These are phyloP conservation scores for Camponotus vicinus DNA, from an alignment of 1,140 invertebrate species.

Conservation along the genomic window DNA sequence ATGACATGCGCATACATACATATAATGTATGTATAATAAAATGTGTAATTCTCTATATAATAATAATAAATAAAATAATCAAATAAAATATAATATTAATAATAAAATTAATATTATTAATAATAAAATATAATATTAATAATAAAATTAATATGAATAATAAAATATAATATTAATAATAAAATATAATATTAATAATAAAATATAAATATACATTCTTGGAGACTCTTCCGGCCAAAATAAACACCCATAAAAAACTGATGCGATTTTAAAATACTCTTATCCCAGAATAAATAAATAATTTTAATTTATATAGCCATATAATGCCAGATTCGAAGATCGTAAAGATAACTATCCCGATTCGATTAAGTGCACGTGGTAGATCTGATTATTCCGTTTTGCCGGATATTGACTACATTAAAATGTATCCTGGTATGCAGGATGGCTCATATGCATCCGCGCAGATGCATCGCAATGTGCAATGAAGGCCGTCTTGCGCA, in stretches of 20 bases:
- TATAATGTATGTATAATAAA: too few relatives aligned
- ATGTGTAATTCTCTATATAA: too few relatives aligned
- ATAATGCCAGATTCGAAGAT: not conserved
- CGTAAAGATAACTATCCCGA: not conserved
- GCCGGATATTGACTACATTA: conserved; percentile 28
- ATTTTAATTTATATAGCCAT: not conserved
- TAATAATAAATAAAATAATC: too few relatives aligned
- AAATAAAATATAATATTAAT: too few relatives aligned
- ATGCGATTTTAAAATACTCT: not conserved
- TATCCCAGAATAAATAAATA: not conserved
- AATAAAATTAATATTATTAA: too few relatives aligned
- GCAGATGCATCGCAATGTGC: conserved; percentile 20
- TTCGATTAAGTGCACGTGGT: not conserved
- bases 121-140: too few relatives aligned
- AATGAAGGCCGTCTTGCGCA: conserved; percentile 29
- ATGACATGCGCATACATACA: too few relatives aligned
- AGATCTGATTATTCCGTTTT: conserved; percentile 34
- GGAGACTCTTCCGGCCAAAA: not conserved
- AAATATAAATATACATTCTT: not conserved
- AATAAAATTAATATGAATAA: too few relatives aligned
- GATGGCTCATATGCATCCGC: conserved; percentile 14
- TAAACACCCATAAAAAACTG: not conserved
- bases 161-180: too few relatives aligned
- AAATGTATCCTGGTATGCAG: conserved; percentile 18
- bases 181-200: too few relatives aligned